Percentiles rank a stretch among this genome's conserved stretches.
Conservation (phyloP, 2,888 invertebrate species). For the Acanthopleura granulata region DNA sequence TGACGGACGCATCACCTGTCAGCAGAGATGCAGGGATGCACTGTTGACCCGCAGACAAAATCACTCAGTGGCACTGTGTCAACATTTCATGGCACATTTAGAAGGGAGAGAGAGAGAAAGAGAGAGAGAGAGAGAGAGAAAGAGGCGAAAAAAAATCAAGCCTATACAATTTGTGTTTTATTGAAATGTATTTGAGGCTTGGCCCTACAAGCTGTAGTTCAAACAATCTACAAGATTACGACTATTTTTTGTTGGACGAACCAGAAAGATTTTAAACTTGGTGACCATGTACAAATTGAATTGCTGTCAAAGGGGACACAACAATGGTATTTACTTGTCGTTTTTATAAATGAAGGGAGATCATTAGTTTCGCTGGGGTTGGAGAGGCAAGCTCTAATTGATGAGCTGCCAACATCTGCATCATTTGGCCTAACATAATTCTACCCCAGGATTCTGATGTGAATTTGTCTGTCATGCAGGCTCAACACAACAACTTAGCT, state of each 20-base stretch:
- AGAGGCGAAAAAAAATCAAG: not conserved
- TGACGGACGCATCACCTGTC: constrained; percentile 4
- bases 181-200: not conserved
- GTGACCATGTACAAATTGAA: not conserved
- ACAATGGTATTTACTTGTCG: constrained; percentile 4
- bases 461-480: too few species aligned
- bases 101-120: too few species aligned
- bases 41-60: not conserved
- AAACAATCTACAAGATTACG: constrained; percentile 1
- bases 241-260: constrained; percentile 3
- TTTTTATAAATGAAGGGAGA: not conserved
- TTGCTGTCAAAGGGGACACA: not conserved
- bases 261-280: not conserved
- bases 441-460: not conserved
- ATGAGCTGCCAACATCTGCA: not conserved
- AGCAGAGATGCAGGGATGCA: not conserved
- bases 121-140: too few species aligned
- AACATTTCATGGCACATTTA: not conserved
- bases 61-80: not conserved
- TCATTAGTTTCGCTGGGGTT: not conserved
- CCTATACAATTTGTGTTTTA: not conserved
- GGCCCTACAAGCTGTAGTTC: not conserved
- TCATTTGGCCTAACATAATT: not conserved
- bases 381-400: constrained; percentile 3
- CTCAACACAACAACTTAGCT: too few species aligned